phyloP scores from a whole-genome alignment of 2,113 vertebrate species.

The Chaetorhynchus papuensis region DNA sequence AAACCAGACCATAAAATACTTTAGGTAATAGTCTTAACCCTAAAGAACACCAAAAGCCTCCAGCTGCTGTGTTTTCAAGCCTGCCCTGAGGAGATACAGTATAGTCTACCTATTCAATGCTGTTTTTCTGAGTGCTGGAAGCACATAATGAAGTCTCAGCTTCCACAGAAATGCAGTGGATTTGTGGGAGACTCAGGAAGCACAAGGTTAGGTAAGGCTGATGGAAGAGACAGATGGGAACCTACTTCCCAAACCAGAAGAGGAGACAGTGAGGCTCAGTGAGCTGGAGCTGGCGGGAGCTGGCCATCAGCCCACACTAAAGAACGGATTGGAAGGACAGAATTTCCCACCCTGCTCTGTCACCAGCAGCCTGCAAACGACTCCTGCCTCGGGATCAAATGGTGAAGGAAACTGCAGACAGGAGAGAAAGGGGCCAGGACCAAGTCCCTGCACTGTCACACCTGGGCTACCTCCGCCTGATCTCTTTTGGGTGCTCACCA shows the following conservation, averaged over 20 bases:
- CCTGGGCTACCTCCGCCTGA: background rate
- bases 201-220: background rate
- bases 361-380: accelerated
- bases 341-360: background rate
- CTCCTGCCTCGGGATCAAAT: background rate
- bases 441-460: background rate
- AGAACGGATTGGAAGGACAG: background rate
- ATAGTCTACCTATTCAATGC: accelerated
- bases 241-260: background rate
- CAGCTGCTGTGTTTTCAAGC: background rate
- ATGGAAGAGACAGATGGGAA: background rate
- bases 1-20: background rate
- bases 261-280: background rate
- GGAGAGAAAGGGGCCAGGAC: background rate
- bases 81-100: background rate
- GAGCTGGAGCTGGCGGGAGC: background rate
- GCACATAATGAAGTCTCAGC: background rate
- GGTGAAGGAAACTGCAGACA: background rate
- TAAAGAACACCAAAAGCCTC: background rate
- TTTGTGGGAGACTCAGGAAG: background rate
- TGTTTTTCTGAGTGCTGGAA: background rate
- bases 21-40: background rate
- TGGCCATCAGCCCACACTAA: background rate
- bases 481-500: background rate
- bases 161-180: background rate